These are phyloP conservation scores for Drosophila hamatofila DNA, from an alignment of 2,888 invertebrate genomes.

Conservation along the genomic window DNA sequence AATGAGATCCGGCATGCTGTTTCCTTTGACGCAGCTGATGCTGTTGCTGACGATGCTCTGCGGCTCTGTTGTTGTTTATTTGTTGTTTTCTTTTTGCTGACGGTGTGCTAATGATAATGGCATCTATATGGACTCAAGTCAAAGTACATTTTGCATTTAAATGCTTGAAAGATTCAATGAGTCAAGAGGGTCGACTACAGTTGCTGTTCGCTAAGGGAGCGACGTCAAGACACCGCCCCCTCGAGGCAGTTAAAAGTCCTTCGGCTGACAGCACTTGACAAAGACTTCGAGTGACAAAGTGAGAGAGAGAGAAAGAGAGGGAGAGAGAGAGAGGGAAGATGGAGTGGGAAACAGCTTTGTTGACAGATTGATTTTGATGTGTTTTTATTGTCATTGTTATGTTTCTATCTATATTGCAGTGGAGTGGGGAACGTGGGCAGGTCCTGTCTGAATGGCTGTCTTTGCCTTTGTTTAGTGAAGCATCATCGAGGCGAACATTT, in stretches of 20 bases:
- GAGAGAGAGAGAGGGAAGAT: background rate
- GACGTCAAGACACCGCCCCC: background rate
- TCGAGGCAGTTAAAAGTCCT: constrained; percentile 6
- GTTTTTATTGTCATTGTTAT: constrained; percentile 76
- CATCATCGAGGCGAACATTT: constrained; percentile 66
- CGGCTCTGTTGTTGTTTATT: background rate
- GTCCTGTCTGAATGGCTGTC: constrained; percentile 5
- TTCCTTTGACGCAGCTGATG: constrained; percentile 53
- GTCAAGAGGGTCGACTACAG: constrained; percentile 14
- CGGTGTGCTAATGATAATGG: constrained; percentile 72
- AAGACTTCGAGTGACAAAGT: background rate
- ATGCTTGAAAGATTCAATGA: constrained; percentile 65
- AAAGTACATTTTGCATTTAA: constrained; percentile 65
- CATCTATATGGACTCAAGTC: constrained; percentile 27
- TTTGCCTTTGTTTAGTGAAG: constrained; percentile 22
- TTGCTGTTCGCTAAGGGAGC: constrained; percentile 6
- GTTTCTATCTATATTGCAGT: constrained; percentile 37
- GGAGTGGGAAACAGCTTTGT: constrained; percentile 39
- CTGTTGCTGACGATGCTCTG: constrained; percentile 8
- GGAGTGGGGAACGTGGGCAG: background rate
- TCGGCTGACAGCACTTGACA: constrained; percentile 40
- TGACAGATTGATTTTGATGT: constrained; percentile 81
- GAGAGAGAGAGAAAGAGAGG: background rate
- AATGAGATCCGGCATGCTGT: constrained; percentile 72
- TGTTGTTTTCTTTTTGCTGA: constrained; percentile 16